Percentiles rank a stretch among this genome's conserved stretches.
Evolutionary conservation across 2,113 vertebrate species (phyloP).

Genomic region (Petroica traversi): DNA sequence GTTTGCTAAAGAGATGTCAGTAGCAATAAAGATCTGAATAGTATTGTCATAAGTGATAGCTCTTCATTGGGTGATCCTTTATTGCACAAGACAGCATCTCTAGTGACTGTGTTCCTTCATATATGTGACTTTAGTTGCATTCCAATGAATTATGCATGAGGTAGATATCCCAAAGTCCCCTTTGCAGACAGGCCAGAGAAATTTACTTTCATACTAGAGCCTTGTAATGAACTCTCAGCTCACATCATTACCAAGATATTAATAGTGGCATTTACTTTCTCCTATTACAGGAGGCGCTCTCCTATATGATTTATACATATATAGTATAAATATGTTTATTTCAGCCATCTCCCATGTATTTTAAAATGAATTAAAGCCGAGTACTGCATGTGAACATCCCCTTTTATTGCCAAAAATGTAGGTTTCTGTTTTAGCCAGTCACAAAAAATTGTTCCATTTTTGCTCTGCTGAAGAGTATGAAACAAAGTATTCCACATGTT

Average conservation of each 20-base stretch:
- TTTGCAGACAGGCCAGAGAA: neutral
- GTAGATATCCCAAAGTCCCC: neutral
- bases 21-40: neutral
- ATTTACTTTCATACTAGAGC: neutral
- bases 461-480: neutral
- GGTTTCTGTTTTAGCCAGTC: neutral
- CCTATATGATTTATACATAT: neutral
- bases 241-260: neutral
- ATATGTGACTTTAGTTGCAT: neutral
- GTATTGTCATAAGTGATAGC: neutral
- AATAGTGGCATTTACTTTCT: neutral
- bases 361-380: neutral
- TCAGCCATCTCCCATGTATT: neutral
- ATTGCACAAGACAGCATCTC: slow-evolving; percentile 3
- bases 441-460: neutral
- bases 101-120: neutral
- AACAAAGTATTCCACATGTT: neutral
- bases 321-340: neutral
- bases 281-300: neutral
- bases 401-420: neutral
- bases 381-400: neutral
- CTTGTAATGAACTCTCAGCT: neutral
- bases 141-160: neutral
- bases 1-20: neutral
- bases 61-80: neutral